These are phyloP conservation scores for Portevinia maculata DNA, from an alignment of 2,888 invertebrate species.

Conservation along the genomic window DNA sequence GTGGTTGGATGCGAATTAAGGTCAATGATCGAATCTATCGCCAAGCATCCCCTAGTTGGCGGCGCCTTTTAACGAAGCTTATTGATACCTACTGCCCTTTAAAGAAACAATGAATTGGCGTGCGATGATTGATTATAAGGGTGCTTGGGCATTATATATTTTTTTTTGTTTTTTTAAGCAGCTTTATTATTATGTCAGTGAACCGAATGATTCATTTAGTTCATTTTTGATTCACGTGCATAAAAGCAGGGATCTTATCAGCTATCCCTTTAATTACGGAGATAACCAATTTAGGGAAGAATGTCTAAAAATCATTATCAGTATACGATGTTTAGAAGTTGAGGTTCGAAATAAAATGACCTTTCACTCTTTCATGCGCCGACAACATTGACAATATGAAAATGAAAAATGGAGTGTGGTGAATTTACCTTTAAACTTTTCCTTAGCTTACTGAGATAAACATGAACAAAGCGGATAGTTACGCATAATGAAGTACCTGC, in stretches of 20 bases:
- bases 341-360: too few relatives aligned
- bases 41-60: neutral
- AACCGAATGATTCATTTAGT: constrained; percentile 60
- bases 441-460: too few relatives aligned
- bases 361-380: too few relatives aligned
- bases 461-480: too few relatives aligned
- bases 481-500: too few relatives aligned
- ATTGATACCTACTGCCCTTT: constrained; percentile 44
- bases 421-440: too few relatives aligned
- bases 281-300: too few relatives aligned
- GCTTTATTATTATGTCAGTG: constrained; percentile 50
- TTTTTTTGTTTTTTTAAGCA: neutral
- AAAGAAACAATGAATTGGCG: constrained; percentile 54
- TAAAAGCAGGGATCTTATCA: neutral
- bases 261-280: neutral
- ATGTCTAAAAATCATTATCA: too few relatives aligned
- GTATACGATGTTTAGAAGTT: too few relatives aligned
- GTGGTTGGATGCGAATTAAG: constrained; percentile 51
- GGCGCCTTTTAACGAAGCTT: constrained; percentile 36
- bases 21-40: constrained; percentile 48
- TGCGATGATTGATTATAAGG: constrained; percentile 62
- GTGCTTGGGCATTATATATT: constrained; percentile 26
- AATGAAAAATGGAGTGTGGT: too few relatives aligned
- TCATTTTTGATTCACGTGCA: constrained; percentile 20
- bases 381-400: too few relatives aligned